phyloP scores from a whole-genome alignment of 2,888 invertebrate species.

The Ganaspis brasiliensis region DNA sequence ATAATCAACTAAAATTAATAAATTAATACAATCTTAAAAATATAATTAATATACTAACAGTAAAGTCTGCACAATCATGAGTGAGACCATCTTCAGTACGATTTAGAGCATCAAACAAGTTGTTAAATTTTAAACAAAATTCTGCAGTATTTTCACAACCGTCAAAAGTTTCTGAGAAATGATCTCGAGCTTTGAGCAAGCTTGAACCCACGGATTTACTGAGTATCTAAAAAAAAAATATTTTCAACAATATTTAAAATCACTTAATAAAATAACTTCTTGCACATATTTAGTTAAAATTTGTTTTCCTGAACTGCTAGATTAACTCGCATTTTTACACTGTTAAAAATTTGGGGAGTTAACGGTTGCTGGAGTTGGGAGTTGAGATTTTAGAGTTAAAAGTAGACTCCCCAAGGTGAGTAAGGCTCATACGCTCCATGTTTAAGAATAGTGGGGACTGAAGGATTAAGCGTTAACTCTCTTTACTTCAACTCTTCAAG shows the following conservation, averaged over 20 bases:
- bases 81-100: conserved; percentile 5
- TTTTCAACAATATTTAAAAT: not conserved
- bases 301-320: not conserved
- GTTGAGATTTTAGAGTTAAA: too few species aligned
- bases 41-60: conserved; percentile 3
- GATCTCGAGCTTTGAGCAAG: not conserved
- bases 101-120: conserved; percentile 23
- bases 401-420: too few species aligned
- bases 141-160: conserved; percentile 13
- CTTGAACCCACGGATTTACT: conserved; percentile 1
- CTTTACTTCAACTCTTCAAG: too few species aligned
- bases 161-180: not conserved
- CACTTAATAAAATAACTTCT: not conserved
- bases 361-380: too few species aligned
- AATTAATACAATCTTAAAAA: not conserved
- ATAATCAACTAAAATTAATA: not conserved
- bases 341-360: too few species aligned
- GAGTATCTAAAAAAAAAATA: conserved; percentile 1
- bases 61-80: conserved; percentile 3
- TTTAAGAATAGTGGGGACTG: too few species aligned
- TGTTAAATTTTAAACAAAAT: not conserved
- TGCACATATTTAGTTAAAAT: not conserved
- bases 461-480: too few species aligned
- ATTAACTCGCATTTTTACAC: conserved; percentile 11
- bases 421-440: too few species aligned